Evolutionary conservation across 2,113 vertebrate species (phyloP).

Genomic region (Ivindomyrus marchei): DNA sequence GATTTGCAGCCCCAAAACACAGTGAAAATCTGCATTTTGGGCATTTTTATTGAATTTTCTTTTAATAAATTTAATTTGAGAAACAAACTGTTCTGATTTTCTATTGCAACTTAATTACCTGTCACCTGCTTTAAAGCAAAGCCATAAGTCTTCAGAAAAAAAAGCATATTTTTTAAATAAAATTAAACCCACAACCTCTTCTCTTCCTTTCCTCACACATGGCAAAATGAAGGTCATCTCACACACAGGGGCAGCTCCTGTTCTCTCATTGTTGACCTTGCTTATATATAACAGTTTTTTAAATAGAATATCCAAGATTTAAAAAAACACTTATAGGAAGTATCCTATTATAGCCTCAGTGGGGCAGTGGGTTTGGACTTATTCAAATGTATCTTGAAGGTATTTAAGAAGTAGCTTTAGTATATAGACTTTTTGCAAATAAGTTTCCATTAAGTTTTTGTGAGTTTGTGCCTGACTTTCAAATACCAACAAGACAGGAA

Average conservation of each 20-base stretch:
- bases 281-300: neutral
- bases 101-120: constrained; percentile 22
- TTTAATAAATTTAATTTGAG: constrained; percentile 17
- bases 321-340: neutral
- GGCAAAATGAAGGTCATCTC: constrained; percentile 15
- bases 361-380: neutral
- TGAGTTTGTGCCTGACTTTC: neutral
- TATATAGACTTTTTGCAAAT: neutral
- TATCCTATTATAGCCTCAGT: neutral
- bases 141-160: constrained; percentile 15
- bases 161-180: constrained; percentile 7
- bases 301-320: neutral
- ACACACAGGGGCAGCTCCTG: neutral
- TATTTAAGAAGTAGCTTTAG: neutral
- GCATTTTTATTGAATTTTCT: neutral
- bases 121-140: constrained; percentile 16
- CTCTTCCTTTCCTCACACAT: neutral
- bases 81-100: constrained; percentile 18
- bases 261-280: neutral
- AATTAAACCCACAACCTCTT: neutral
- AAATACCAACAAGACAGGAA: neutral
- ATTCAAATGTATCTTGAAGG: neutral
- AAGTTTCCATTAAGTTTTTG: neutral
- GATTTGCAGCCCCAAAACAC: neutral
- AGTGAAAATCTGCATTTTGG: neutral